These are phyloP conservation scores for Oriolus oriolus DNA, from an alignment of 2,113 vertebrate species.

Conservation along the genomic window DNA sequence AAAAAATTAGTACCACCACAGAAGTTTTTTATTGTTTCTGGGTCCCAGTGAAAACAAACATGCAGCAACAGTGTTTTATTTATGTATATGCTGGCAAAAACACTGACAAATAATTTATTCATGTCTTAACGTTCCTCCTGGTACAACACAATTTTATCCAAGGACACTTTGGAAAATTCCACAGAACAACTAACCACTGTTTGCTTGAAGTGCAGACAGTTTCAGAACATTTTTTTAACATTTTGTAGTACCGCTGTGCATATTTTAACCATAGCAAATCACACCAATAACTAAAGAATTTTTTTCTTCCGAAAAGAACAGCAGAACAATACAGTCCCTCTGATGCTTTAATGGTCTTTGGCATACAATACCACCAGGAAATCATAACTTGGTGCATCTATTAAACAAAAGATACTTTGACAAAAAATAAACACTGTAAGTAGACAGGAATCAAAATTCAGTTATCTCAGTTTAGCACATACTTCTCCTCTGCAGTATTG, in stretches of 20 bases:
- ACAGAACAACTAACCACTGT: neutral
- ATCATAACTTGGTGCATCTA: neutral
- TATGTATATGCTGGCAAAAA: neutral
- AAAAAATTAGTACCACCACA: neutral
- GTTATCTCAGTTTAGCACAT: neutral
- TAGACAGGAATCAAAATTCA: neutral
- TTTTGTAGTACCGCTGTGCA: neutral
- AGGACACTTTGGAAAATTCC: neutral
- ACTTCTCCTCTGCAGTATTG: neutral
- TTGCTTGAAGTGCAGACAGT: neutral
- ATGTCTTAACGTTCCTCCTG: neutral
- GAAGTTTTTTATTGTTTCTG: neutral
- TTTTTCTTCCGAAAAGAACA: neutral
- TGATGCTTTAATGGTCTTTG: neutral
- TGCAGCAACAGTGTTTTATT: neutral
- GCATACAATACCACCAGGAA: neutral
- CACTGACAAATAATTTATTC: neutral
- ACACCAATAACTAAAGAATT: neutral
- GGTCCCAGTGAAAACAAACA: neutral
- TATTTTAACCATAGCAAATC: neutral
- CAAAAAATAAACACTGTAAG: neutral
- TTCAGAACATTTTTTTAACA: neutral
- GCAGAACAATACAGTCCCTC: neutral
- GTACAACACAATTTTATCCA: neutral
- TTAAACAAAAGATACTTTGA: neutral